Base-by-base conservation (phyloP, 2,888 invertebrate genomes). In the Chloroclystis v-ata region DNA sequence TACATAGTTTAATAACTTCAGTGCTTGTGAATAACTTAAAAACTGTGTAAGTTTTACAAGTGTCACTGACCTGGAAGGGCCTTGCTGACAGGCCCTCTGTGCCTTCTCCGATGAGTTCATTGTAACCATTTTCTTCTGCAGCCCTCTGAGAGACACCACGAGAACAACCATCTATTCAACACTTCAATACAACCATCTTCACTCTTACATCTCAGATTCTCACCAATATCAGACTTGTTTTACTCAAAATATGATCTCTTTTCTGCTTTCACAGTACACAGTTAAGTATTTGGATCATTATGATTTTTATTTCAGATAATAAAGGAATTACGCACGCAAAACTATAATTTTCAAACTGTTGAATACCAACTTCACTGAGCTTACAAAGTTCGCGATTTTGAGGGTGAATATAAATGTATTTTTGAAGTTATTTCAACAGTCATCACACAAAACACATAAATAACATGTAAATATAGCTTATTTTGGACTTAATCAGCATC, bases 71-170 rank as follows among this genome's bases (percentile, higher is more conserved):
- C 84, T 84, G 39, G 87, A 87, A 44, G 87, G 87, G 59, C 82
- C 89, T 67, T 89, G 82, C 67, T 81, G 86, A 78, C 83, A 86
- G 74, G 89, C 86, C 78, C 86, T 88, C 72, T 89, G 83, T 69
- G 87, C 82, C 86, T 89, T 89, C 48, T 89, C 88, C 9, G 82
- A 76, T 53, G 87, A 85, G 55, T 86, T 88, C 87, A 89, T 88
- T 65, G 88, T 89, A 69, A 89, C 88, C 88, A 89, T 89, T 79
- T 72, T 87, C 42, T 52, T 47, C 43, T 48, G 58, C 47, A 41
- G 45, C 54, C 52, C 60, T 51, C 52, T 61, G 59, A 55, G 55
- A 41, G 50, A 53, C 47, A 48, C 56, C 61, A 59, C 60, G 60
- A 68, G 60, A 58, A 59, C 56, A 52, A 54, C 54, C 50, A 40